Percentiles rank a stretch among this genome's conserved stretches.
phyloP scores from a whole-genome alignment of 2,797 vertebrate genomes.

The Lepilemur septentrionalis region DNA sequence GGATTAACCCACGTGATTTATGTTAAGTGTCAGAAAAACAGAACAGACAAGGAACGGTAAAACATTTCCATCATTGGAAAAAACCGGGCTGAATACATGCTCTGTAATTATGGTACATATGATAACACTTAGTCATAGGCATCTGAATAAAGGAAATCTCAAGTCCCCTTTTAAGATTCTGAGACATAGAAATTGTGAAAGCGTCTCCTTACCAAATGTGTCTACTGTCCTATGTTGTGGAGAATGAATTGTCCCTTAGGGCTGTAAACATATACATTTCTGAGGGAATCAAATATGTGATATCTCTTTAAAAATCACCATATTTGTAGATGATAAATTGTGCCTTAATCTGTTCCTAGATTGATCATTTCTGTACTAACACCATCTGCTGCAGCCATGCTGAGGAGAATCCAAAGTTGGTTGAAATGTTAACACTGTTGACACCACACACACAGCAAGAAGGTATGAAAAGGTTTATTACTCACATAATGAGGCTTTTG shows the following conservation, averaged over 20 bases:
- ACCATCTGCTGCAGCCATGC: background rate
- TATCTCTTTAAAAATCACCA: background rate
- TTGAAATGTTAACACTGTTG: background rate
- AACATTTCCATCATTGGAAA: background rate
- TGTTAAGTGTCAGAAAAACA: slow-evolving; percentile 6
- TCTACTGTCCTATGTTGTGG: background rate
- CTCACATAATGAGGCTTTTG: background rate
- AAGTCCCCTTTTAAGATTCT: background rate
- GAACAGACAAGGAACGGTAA: background rate
- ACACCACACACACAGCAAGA: background rate
- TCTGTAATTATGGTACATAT: background rate
- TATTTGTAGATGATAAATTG: background rate
- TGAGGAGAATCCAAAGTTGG: background rate
- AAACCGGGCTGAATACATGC: background rate
- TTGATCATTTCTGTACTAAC: background rate
- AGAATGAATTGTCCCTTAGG: background rate
- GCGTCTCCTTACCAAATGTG: background rate
- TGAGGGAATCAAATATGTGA: background rate
- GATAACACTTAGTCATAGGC: background rate
- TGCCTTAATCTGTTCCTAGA: background rate
- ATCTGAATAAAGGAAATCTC: background rate
- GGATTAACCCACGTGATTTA: background rate
- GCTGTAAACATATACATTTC: background rate
- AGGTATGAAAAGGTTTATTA: background rate
- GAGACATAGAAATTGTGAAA: background rate